Base-by-base conservation (phyloP, 2,113 vertebrate species). In the Festucalex cinctus region DNA sequence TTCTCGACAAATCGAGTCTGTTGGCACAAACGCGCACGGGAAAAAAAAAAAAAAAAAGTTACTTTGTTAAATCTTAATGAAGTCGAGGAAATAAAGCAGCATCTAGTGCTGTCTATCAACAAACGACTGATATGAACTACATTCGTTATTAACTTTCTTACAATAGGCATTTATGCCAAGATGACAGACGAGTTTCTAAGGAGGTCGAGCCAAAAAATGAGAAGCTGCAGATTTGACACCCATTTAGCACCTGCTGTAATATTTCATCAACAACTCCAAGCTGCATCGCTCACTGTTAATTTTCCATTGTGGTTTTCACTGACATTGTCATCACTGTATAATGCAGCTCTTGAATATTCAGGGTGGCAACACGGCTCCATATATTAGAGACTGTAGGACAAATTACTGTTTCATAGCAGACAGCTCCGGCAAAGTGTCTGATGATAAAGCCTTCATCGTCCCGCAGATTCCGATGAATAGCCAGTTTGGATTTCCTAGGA, bases 1-100 rank as follows among this genome's bases (percentile, higher is more conserved):
- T 99, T 99, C 85, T 99, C 97, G 88, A 99, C 97, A 89, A 99
- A 99, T 56, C 98, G 95, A 75, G 84, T 94, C 97, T 99, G 90
- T 87, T 77, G 57, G 64, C 46, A 71, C 46, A 75, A 54, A 65
- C 49, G 26, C 8, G 61, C 41, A 32, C 48, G 9, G 6, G 17
- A 5, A 9, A 59, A 19, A 6, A 20, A 46, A 46, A 46, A 46
- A 46, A 46, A 46, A 6, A 1, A 16, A 46, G n/a, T n/a, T n/a
- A n/a, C 4, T 32, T 32, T 32, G 28, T 32, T 32, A 19, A 41
- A 41, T 3, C 19, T 10, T 51, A 51, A 32, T 32, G 28, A 54
- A 26, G 12, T 54, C 13, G 51, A 13, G 22, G 22, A 26, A 14
- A 54, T 26, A 13, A 14, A 54, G 51, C 24, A 16, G 13, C 24